A percentile compares a stretch with the other conserved stretches of the same genome.
phyloP scores from a whole-genome alignment of 1,140 invertebrate genomes.

The Caenorhabditis elegans region WBcel235 BX284603.4:3734501-3735000 shows the following conservation, averaged over 20 bases:
- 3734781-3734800: slow-evolving; percentile 25
- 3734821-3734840: neutral
- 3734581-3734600: neutral
- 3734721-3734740: neutral
- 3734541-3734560: neutral
- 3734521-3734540: neutral
- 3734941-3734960: neutral
- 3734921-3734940: slow-evolving; percentile 5
- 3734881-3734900: slow-evolving; percentile 27
- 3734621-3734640: neutral
- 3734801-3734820: neutral
- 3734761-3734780: slow-evolving; percentile 25
- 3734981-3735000: neutral
- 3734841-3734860: neutral
- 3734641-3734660: neutral
- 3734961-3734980: neutral
- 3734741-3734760: neutral
- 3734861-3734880: slow-evolving; percentile 31
- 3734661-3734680: slow-evolving; percentile 27
- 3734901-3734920: slow-evolving; percentile 15
- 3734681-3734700: neutral
- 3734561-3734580: neutral
- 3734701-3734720: neutral
- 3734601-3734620: slow-evolving; percentile 14
- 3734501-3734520: neutral